Evolutionary conservation across 1,140 invertebrate species (phyloP).

Genomic region (Rhynchophorus ferrugineus): DNA sequence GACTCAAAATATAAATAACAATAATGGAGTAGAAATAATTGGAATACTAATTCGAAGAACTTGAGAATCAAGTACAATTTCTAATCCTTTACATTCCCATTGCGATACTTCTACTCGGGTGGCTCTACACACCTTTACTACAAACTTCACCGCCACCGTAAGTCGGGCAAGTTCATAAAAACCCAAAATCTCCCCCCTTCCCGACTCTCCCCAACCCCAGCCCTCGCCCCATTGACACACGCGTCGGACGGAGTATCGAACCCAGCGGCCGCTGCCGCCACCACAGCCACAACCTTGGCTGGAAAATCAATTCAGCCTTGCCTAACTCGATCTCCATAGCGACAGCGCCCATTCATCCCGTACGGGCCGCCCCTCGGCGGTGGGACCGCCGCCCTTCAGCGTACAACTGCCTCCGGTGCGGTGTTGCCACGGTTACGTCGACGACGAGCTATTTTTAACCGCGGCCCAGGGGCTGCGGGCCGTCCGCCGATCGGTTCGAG

Average conservation of each 20-base stretch:
- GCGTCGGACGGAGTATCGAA: background rate
- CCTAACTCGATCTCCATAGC: constrained; percentile 30
- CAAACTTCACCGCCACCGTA: too few species aligned
- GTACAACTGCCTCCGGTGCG: constrained; percentile 12
- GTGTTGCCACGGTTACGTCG: constrained; percentile 18
- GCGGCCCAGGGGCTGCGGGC: constrained; percentile 2
- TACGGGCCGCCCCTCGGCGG: constrained; percentile 25
- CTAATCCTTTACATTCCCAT: too few species aligned
- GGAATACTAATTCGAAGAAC: too few species aligned
- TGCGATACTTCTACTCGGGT: too few species aligned
- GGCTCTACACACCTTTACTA: too few species aligned
- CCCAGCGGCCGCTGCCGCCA: constrained; percentile 1
- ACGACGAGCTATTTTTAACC: constrained; percentile 13
- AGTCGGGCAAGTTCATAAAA: too few species aligned
- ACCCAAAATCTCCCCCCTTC: too few species aligned
- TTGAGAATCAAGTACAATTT: too few species aligned
- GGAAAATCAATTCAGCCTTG: constrained; percentile 39
- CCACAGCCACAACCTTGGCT: constrained; percentile 30
- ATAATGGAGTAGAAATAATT: too few species aligned
- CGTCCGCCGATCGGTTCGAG: constrained; percentile 7
- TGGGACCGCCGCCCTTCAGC: constrained; percentile 4
- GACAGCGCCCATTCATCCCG: constrained; percentile 37
- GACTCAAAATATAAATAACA: too few species aligned
- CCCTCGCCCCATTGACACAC: background rate
- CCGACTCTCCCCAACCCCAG: background rate